A percentile compares a stretch with the other conserved stretches of the same genome.
These are phyloP conservation scores for Trogon surrucura DNA, from an alignment of 2,113 vertebrate genomes.

Conservation along the genomic window DNA sequence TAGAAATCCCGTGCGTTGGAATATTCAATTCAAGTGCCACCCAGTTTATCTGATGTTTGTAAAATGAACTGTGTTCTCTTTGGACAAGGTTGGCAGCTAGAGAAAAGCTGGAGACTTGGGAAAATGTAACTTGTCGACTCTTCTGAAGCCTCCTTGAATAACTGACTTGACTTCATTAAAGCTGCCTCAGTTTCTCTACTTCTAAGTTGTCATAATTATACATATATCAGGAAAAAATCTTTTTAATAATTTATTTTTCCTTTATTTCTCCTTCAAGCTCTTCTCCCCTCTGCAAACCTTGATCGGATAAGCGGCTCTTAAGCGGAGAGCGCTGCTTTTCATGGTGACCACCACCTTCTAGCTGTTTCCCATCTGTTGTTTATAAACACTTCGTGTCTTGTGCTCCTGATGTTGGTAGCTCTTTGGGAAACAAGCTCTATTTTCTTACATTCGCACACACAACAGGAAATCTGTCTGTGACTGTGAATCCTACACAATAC, in stretches of 20 bases:
- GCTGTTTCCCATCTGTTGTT: slow-evolving; percentile 55
- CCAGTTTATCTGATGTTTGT: background rate
- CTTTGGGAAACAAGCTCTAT: slow-evolving; percentile 2
- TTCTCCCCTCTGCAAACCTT: background rate
- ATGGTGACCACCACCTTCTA: background rate
- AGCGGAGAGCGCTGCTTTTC: background rate
- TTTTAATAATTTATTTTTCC: no score
- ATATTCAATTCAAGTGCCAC: background rate
- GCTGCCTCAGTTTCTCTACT: background rate
- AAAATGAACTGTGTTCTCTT: background rate
- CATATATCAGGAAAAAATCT: background rate
- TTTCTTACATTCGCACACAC: slow-evolving; percentile 25
- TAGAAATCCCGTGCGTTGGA: background rate
- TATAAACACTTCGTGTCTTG: slow-evolving; percentile 38
- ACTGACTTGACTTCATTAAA: background rate
- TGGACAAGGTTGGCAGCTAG: background rate
- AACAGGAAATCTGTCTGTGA: slow-evolving; percentile 12
- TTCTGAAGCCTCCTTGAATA: background rate
- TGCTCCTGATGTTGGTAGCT: slow-evolving; percentile 38
- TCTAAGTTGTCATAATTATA: background rate
- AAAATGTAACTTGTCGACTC: background rate
- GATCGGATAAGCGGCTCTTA: background rate
- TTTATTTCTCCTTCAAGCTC: background rate
- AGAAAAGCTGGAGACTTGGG: background rate
- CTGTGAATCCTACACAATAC: background rate